Evolutionary conservation across 2,888 invertebrate genomes (phyloP).

Genomic region (Mesorhabditis spiculigera): DNA sequence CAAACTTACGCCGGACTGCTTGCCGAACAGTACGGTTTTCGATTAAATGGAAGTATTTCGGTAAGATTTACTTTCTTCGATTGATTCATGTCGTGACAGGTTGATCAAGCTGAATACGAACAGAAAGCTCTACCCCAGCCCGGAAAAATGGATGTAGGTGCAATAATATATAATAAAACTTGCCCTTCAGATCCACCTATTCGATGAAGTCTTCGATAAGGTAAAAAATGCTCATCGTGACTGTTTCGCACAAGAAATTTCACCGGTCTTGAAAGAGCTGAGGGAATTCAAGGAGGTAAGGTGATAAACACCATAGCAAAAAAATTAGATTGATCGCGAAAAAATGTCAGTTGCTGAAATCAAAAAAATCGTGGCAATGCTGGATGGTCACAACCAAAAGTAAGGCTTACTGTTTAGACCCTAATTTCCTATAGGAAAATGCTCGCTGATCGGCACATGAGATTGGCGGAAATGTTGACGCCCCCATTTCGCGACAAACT

Average conservation of each 20-base stretch:
- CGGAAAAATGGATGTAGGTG: slow-evolving; percentile 15
- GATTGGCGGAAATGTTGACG: slow-evolving; percentile 32
- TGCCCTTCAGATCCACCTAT: not conserved
- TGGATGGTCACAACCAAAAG: not conserved
- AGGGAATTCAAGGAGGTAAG: slow-evolving; percentile 27
- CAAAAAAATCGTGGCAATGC: not conserved
- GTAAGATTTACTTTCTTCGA: slow-evolving; percentile 4
- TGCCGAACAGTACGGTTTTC: slow-evolving; percentile 64
- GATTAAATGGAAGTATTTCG: slow-evolving; percentile 30
- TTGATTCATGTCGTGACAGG: slow-evolving; percentile 6
- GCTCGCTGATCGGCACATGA: slow-evolving; percentile 26
- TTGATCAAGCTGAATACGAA: slow-evolving; percentile 22
- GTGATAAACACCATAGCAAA: slow-evolving; percentile 11
- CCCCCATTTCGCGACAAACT: slow-evolving; percentile 24
- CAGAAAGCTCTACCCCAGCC: slow-evolving; percentile 25
- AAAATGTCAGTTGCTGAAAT: slow-evolving; percentile 40
- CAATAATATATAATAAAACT: not conserved
- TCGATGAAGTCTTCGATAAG: slow-evolving; percentile 29
- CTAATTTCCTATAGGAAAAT: slow-evolving; percentile 22
- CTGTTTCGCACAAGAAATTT: slow-evolving; percentile 33
- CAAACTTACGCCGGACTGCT: slow-evolving; percentile 94
- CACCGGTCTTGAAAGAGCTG: slow-evolving; percentile 36
- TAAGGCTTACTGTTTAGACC: not conserved
- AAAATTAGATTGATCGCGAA: slow-evolving; percentile 23
- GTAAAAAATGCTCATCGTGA: slow-evolving; percentile 40